phyloP scores from a whole-genome alignment of 1,140 invertebrate genomes.

The Ptiloglossa arizonensis region DNA sequence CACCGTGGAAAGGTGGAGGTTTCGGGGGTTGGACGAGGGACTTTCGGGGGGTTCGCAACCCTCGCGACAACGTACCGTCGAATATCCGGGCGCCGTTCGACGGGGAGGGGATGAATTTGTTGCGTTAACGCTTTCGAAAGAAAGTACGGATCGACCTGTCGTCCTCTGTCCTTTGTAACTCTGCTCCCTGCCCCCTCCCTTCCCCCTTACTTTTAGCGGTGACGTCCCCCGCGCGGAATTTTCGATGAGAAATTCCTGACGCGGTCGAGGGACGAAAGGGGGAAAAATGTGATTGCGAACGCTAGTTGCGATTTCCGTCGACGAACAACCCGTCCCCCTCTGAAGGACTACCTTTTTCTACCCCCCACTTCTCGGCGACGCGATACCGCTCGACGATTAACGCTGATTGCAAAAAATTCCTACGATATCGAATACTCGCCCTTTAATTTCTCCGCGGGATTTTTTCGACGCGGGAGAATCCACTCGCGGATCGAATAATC shows the following conservation, averaged over 20 bases:
- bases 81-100: neutral
- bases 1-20: neutral
- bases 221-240: conserved; percentile 33
- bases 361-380: neutral
- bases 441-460: no score
- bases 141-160: conserved; percentile 23
- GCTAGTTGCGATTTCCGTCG: conserved; percentile 38
- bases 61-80: conserved; percentile 4
- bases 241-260: conserved; percentile 53
- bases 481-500: no score
- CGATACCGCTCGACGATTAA: conserved; percentile 8
- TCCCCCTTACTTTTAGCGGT: no score
- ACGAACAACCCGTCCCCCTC: neutral
- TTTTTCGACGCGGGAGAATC: no score
- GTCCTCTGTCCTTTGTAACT: conserved; percentile 34
- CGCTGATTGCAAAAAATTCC: neutral
- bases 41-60: conserved; percentile 11
- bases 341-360: conserved; percentile 39
- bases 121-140: conserved; percentile 32
- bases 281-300: conserved; percentile 44
- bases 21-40: neutral
- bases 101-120: conserved; percentile 52
- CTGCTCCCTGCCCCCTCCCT: neutral
- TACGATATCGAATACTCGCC: no score
- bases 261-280: neutral